These are phyloP conservation scores for Numenius arquata DNA, from an alignment of 2,113 vertebrate genomes.

Conservation along the genomic window DNA sequence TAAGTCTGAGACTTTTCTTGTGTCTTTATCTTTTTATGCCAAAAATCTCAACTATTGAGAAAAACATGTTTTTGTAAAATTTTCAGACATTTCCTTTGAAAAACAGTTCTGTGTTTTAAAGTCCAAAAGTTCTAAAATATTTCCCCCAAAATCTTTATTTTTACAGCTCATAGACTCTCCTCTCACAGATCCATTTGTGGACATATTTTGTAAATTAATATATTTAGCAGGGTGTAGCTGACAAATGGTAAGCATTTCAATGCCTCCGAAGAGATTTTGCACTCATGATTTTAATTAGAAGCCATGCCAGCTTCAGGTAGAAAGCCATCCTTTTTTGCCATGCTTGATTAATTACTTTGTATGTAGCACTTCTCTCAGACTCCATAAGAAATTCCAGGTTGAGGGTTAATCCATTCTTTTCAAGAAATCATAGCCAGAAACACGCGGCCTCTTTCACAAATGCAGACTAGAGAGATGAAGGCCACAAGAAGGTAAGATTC, in stretches of 20 bases:
- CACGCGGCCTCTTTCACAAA: neutral
- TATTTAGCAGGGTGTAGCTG: neutral
- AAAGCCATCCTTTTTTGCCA: neutral
- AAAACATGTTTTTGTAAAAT: constrained; percentile 11
- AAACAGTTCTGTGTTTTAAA: neutral
- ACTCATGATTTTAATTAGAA: neutral
- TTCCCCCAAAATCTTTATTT: neutral
- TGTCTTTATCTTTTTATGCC: neutral
- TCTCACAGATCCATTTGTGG: neutral
- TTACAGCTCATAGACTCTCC: neutral
- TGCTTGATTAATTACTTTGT: neutral
- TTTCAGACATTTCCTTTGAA: constrained; percentile 3
- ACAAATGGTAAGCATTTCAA: neutral
- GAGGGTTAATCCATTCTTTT: neutral
- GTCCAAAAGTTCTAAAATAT: neutral
- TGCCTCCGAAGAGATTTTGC: neutral
- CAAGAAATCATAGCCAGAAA: neutral
- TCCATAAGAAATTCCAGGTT: neutral
- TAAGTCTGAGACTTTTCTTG: neutral
- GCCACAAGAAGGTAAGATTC: neutral
- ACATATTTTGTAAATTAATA: neutral
- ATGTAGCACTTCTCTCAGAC: neutral
- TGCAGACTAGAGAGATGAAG: neutral
- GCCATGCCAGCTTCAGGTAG: neutral
- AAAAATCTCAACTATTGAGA: constrained; percentile 26